Conservation (phyloP, 2,113 vertebrate species). For the Pseudonaja textilis region DNA sequence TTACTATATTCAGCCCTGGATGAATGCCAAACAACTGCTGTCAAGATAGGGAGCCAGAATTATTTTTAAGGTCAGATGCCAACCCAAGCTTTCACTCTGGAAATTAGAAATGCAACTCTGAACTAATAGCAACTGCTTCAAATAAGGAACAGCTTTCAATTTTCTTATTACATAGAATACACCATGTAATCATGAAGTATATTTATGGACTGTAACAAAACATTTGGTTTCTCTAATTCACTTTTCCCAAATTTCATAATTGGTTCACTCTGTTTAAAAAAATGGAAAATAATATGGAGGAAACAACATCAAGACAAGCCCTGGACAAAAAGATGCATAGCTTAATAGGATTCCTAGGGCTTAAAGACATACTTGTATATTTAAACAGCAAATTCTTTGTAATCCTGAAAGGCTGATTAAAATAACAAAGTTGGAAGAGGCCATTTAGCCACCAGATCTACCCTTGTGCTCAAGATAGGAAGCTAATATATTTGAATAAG, state of each 20-base stretch:
- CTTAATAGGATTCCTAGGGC: not conserved
- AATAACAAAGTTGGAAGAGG: not conserved
- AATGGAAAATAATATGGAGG: not conserved
- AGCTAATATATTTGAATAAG: not conserved
- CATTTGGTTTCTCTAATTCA: not conserved
- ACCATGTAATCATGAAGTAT: not conserved
- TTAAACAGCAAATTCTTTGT: not conserved
- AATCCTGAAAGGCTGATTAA: slow-evolving; percentile 1
- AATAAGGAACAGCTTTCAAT: not conserved
- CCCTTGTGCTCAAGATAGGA: not conserved
- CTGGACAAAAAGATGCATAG: not conserved
- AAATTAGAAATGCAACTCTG: slow-evolving; percentile 20
- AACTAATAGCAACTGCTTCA: not conserved
- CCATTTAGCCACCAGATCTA: not conserved
- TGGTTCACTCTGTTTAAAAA: not conserved
- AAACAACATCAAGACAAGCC: slow-evolving; percentile 21
- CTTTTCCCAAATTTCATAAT: not conserved
- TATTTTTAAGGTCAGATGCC: slow-evolving; percentile 55
- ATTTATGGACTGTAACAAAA: not conserved
- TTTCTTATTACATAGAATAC: not conserved
- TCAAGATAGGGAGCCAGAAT: slow-evolving; percentile 40
- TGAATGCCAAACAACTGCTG: slow-evolving; percentile 41
- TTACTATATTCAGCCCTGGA: slow-evolving; percentile 61
- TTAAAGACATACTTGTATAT: not conserved
- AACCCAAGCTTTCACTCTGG: slow-evolving; percentile 20